Percentiles rank a stretch among this genome's conserved stretches.
Conservation (phyloP, 2,888 invertebrate species). For the Drosophila siamana region DNA sequence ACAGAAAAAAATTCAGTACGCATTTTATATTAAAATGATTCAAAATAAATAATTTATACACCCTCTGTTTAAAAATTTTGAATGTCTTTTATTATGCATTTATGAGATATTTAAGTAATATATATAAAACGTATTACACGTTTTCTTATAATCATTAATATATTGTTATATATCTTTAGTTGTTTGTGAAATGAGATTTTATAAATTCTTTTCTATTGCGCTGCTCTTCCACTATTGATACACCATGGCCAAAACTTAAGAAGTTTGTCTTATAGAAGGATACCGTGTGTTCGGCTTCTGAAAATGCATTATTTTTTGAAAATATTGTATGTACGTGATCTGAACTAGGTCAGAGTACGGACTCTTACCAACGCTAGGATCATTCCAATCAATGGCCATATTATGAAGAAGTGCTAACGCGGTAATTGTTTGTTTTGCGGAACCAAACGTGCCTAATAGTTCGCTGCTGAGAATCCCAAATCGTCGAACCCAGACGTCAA, state of each 20-base stretch:
- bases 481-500: slow-evolving; percentile 67
- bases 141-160: no score
- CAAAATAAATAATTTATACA: no score
- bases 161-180: slow-evolving; percentile 14
- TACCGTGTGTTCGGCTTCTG: slow-evolving; percentile 52
- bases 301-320: background rate
- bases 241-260: slow-evolving; percentile 16
- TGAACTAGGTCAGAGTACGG: background rate
- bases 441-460: slow-evolving; percentile 65
- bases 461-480: slow-evolving; percentile 72
- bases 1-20: background rate
- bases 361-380: slow-evolving; percentile 66
- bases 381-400: slow-evolving; percentile 82
- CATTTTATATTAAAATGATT: no score
- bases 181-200: slow-evolving; percentile 62
- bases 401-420: slow-evolving; percentile 79
- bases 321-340: no score
- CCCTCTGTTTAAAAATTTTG: no score
- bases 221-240: slow-evolving; percentile 50
- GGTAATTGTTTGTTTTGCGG: slow-evolving; percentile 74
- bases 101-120: no score
- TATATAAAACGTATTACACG: no score
- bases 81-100: no score
- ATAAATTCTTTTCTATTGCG: slow-evolving; percentile 72
- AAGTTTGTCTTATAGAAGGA: slow-evolving; percentile 49